phyloP scores from a whole-genome alignment of 2,888 invertebrate species.

The Ectemnius lituratus region DNA sequence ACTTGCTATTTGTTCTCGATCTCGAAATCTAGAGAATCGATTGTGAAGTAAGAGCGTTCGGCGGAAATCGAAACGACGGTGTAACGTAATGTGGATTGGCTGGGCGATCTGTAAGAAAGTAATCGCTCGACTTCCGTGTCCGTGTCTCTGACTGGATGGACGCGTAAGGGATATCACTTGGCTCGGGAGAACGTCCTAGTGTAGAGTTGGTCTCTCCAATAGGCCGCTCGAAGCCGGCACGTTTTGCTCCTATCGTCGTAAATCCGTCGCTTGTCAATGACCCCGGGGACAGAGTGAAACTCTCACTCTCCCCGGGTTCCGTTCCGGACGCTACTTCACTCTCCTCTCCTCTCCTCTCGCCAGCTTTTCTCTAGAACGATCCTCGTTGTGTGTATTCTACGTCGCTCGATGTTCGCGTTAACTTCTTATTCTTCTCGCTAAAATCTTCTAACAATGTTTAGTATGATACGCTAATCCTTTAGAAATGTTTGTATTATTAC shows the following conservation, averaged over 20 bases:
- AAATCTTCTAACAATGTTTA: too few relatives aligned
- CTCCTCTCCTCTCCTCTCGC: conserved; percentile 28
- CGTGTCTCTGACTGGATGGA: conserved; percentile 17
- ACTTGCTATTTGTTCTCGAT: too few relatives aligned
- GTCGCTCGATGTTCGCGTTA: neutral
- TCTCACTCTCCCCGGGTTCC: conserved; percentile 44
- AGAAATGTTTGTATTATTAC: too few relatives aligned
- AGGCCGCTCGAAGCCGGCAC: conserved; percentile 1
- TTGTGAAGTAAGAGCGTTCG: too few relatives aligned
- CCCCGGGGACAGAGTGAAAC: conserved; percentile 49
- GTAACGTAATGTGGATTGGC: conserved; percentile 20
- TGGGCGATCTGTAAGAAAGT: conserved; percentile 28
- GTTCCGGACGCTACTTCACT: conserved; percentile 7
- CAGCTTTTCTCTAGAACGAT: neutral
- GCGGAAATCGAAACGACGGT: too few relatives aligned
- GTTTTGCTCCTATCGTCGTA: conserved; percentile 40
- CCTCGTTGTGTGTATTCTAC: neutral
- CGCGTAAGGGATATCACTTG: neutral
- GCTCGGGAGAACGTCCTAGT: conserved; percentile 17
- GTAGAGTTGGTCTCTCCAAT: neutral
- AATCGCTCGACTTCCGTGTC: conserved; percentile 38
- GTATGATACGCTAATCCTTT: too few relatives aligned
- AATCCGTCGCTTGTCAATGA: conserved; percentile 61
- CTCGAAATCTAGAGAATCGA: too few relatives aligned
- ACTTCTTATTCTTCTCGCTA: too few relatives aligned